Percentiles rank a stretch among this genome's conserved stretches.
Evolutionary conservation across 2,888 invertebrate species (phyloP).

Genomic region (Lottia scabra): DNA sequence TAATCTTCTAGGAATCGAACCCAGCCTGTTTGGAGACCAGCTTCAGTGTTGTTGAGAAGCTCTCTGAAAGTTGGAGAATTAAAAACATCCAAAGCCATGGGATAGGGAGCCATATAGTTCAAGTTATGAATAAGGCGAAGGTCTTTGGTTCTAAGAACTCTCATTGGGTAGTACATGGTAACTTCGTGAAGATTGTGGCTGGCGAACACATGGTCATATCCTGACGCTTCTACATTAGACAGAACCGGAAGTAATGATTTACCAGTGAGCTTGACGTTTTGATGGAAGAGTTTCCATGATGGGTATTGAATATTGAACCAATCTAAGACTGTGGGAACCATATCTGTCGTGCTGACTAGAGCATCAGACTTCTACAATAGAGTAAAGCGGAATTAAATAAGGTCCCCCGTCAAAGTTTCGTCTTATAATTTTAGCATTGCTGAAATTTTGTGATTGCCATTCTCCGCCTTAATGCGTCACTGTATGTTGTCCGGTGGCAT

Average conservation of each 20-base stretch:
- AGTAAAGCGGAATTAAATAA: too few species aligned
- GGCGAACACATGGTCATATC: slow-evolving; percentile 74
- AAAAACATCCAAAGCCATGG: slow-evolving; percentile 92
- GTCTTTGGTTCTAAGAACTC: slow-evolving; percentile 80
- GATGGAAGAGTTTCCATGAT: slow-evolving; percentile 36
- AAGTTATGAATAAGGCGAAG: slow-evolving; percentile 92
- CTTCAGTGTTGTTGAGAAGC: slow-evolving; percentile 80
- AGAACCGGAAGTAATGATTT: slow-evolving; percentile 83
- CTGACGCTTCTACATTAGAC: slow-evolving; percentile 42
- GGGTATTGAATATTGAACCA: slow-evolving; percentile 77
- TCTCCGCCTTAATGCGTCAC: too few species aligned
- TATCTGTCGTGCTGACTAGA: slow-evolving; percentile 83
- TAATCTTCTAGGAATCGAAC: slow-evolving; percentile 82
- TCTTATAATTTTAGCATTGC: too few species aligned
- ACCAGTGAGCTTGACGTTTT: slow-evolving; percentile 72
- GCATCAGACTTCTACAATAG: slow-evolving; percentile 74
- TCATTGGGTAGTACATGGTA: slow-evolving; percentile 95
- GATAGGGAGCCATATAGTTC: slow-evolving; percentile 86
- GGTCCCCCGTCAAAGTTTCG: too few species aligned
- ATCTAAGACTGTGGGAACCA: slow-evolving; percentile 86
- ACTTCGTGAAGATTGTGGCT: slow-evolving; percentile 92
- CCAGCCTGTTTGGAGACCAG: slow-evolving; percentile 80
- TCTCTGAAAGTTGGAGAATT: slow-evolving; percentile 90
- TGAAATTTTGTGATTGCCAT: too few species aligned
- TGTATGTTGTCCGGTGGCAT: too few species aligned